These are phyloP conservation scores for Aphaenogaster floridana DNA, from an alignment of 1,140 invertebrate genomes.

Conservation along the genomic window DNA sequence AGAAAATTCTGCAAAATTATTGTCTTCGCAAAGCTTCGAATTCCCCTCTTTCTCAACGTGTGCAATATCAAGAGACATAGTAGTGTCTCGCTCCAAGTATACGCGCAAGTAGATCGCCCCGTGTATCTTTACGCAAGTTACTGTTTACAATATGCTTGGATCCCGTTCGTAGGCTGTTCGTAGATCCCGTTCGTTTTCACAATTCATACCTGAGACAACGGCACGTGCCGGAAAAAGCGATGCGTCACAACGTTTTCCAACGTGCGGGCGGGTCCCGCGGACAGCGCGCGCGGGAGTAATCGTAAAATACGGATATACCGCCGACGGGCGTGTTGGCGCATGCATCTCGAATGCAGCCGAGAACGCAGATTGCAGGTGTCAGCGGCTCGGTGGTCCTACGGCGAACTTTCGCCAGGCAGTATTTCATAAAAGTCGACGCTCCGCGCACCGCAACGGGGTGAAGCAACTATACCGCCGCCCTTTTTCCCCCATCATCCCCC, in stretches of 20 bases:
- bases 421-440: conserved; percentile 77
- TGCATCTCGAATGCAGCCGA: conserved; percentile 72
- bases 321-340: conserved; percentile 34
- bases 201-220: conserved; percentile 41
- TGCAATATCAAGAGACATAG: neutral
- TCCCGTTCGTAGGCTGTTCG: neutral
- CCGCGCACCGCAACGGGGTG: conserved; percentile 43
- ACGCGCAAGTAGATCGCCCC: too few species aligned
- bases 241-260: conserved; percentile 31
- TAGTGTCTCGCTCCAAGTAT: too few species aligned
- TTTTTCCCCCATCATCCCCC: conserved; percentile 9
- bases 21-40: neutral
- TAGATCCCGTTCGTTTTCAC: conserved; percentile 23
- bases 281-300: conserved; percentile 57
- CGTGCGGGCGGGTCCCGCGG: neutral
- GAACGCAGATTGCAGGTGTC: conserved; percentile 78
- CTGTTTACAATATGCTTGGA: neutral
- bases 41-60: neutral
- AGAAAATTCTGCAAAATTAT: neutral
- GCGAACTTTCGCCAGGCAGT: conserved; percentile 71
- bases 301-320: conserved; percentile 69
- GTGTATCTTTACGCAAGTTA: too few species aligned
- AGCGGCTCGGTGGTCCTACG: conserved; percentile 68
- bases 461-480: conserved; percentile 33
- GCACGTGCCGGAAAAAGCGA: conserved; percentile 35